These are phyloP conservation scores for Phocoena sinus DNA, from an alignment of 2,113 vertebrate species.

Conservation along the genomic window DNA sequence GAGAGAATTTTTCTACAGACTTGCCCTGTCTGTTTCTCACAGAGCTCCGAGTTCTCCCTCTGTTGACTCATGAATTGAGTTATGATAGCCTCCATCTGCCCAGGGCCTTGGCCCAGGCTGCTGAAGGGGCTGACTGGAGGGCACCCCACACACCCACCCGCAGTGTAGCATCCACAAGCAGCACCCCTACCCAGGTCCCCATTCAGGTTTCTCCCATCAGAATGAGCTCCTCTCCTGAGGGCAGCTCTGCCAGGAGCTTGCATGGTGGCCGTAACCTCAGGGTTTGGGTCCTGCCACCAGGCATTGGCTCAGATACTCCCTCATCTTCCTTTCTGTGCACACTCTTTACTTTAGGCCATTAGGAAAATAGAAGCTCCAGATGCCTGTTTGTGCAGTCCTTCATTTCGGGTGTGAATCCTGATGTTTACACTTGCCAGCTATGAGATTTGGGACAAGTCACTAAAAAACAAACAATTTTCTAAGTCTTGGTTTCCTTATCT, in stretches of 20 bases:
- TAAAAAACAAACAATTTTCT: not conserved
- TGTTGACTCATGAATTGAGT: not conserved
- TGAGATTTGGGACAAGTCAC: not conserved
- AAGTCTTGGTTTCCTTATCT: not conserved
- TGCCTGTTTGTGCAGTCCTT: not conserved
- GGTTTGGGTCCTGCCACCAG: too few relatives aligned
- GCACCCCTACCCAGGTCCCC: not conserved
- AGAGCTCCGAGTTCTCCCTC: not conserved
- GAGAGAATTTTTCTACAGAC: not conserved
- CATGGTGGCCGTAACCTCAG: not conserved
- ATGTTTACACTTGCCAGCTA: not conserved
- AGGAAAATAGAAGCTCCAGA: not conserved
- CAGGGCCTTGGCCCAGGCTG: not conserved
- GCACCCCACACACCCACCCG: fast-evolving
- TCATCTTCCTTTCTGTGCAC: not conserved
- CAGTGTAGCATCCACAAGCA: not conserved
- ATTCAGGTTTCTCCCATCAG: not conserved
- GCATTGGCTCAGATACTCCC: too few relatives aligned
- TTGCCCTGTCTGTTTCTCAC: not conserved
- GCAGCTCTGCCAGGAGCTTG: not conserved
- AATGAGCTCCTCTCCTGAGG: not conserved
- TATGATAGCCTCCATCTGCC: not conserved
- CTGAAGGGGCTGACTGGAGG: not conserved
- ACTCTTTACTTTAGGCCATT: not conserved
- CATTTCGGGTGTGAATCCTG: not conserved